These are phyloP conservation scores for Fragum sueziense DNA, from an alignment of 2,888 invertebrate genomes.

Conservation along the genomic window DNA sequence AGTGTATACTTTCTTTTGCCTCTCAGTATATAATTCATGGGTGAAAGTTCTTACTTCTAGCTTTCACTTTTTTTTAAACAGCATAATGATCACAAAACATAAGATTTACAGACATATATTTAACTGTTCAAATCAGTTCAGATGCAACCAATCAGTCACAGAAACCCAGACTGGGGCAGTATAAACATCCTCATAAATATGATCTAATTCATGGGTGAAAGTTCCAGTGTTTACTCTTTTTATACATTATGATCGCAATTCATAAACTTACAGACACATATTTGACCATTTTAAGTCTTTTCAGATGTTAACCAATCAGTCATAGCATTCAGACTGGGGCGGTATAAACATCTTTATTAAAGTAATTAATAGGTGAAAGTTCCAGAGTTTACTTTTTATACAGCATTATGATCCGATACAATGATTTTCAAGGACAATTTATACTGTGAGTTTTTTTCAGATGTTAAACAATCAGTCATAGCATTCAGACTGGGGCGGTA, in stretches of 20 bases:
- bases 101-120: too few species aligned
- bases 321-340: slow-evolving; percentile 15
- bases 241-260: too few species aligned
- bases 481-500: slow-evolving; percentile 17
- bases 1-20: too few species aligned
- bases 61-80: neutral
- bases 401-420: too few species aligned
- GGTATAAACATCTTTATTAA: neutral
- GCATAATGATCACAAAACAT: neutral
- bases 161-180: slow-evolving; percentile 6
- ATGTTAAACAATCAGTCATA: slow-evolving; percentile 14
- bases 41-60: neutral
- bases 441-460: neutral
- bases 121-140: neutral
- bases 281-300: neutral
- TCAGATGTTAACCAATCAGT: slow-evolving; percentile 17
- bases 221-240: neutral
- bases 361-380: neutral
- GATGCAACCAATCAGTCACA: slow-evolving; percentile 3
- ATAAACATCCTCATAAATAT: neutral
- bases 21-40: too few species aligned
- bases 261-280: neutral
- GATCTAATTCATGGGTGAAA: neutral
- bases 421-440: neutral
- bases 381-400: neutral